These are phyloP conservation scores for Petrolisthes cinctipes DNA, from an alignment of 2,888 invertebrate genomes.

Conservation along the genomic window DNA sequence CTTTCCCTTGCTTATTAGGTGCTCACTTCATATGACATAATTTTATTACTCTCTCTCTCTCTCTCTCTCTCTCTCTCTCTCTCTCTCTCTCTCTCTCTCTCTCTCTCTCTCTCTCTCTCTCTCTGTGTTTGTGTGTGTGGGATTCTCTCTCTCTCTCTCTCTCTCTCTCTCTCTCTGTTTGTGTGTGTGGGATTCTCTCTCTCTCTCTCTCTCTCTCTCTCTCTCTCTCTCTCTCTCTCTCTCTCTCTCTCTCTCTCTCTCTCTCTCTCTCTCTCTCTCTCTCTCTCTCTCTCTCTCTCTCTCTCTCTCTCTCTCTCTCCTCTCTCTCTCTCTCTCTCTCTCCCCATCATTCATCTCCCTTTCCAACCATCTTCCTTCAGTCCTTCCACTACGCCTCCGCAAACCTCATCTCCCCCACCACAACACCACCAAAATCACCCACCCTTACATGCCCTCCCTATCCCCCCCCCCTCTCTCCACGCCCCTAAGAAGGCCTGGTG, in stretches of 20 bases:
- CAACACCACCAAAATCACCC: neutral
- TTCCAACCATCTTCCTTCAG: neutral
- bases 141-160: neutral
- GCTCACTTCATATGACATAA: too few species aligned
- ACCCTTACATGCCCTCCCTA: neutral
- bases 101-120: constrained; percentile 1
- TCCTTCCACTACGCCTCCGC: neutral
- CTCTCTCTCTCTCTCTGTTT: neutral
- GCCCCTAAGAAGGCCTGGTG: neutral
- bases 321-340: neutral
- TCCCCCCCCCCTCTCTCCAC: neutral
- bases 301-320: neutral
- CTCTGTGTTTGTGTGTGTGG: too few species aligned
- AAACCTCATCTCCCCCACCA: neutral
- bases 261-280: neutral
- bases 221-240: neutral
- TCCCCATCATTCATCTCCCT: neutral
- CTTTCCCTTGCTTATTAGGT: too few species aligned
- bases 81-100: neutral
- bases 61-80: neutral
- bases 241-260: neutral
- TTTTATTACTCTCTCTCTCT: neutral
- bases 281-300: neutral
- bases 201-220: neutral
- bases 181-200: too few species aligned